Conservation (phyloP, 2,888 invertebrate genomes). For the Gandaritis pyraliata region DNA sequence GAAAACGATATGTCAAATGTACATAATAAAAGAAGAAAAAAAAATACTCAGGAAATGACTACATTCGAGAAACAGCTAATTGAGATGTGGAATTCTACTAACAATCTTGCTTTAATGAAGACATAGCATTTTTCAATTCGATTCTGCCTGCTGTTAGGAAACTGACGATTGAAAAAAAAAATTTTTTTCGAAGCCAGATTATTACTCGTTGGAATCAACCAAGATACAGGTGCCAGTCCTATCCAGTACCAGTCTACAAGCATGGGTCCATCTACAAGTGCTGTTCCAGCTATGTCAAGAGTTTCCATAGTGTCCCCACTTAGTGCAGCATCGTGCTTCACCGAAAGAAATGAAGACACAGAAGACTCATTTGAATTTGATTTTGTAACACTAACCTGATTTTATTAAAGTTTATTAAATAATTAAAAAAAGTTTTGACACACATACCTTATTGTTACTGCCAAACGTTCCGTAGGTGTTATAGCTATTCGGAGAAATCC, state of each 20-base stretch:
- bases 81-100: slow-evolving; percentile 21
- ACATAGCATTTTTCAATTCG: slow-evolving; percentile 22
- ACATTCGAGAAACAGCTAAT: slow-evolving; percentile 37
- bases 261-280: slow-evolving; percentile 1
- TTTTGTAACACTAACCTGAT: slow-evolving; percentile 3
- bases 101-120: slow-evolving; percentile 23
- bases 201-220: slow-evolving; percentile 20
- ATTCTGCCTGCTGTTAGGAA: slow-evolving; percentile 21
- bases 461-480: slow-evolving; percentile 25
- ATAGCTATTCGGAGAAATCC: slow-evolving; percentile 20
- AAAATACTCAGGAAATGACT: slow-evolving; percentile 5
- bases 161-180: slow-evolving; percentile 5
- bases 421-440: slow-evolving; percentile 18
- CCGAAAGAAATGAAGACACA: slow-evolving; percentile 3
- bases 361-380: slow-evolving; percentile 5
- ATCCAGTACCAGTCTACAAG: slow-evolving; percentile 7
- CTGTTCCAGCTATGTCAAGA: slow-evolving; percentile 1
- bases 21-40: slow-evolving; percentile 3
- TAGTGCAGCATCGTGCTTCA: slow-evolving; percentile 2
- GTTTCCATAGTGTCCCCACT: slow-evolving; percentile 3
- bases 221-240: slow-evolving; percentile 13
- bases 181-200: slow-evolving; percentile 18
- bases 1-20: slow-evolving; percentile 5
- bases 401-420: slow-evolving; percentile 7
- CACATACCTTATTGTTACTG: slow-evolving; percentile 24